Base-by-base conservation (phyloP, 2,113 vertebrate genomes). In the Hirundichthys speculiger region DNA sequence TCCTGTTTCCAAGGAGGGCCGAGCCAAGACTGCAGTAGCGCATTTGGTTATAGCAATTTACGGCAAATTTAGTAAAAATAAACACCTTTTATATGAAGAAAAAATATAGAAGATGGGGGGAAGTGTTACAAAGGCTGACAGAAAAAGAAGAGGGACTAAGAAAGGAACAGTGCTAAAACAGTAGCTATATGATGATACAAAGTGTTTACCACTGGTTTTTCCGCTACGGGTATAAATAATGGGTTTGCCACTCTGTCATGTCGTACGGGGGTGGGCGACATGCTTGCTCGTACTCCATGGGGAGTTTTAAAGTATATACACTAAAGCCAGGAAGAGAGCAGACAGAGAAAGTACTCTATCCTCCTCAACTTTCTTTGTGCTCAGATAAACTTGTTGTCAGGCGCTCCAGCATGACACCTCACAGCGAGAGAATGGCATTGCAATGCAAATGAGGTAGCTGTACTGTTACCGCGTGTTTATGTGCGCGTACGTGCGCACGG, bases 331-430 rank as follows among this genome's bases (percentile, higher is more conserved):
- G 77, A 77, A 66, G 61, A 84, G 77, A 72, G 64, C 64, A 74
- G 82, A 68, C 58, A 67, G 69, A 75, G 78, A 88, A 89, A 79
- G 80, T 79, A 75, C 82, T 87, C 83, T 46, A 84, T 90, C 89
- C 82, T 88, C 84, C 79, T 64, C 40, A 86, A 88, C 78, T 89
- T 89, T 89, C 81, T 87, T 88, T 90, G 79, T 88, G 83, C 76
- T 86, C 82, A 86, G 83, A 92, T 91, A 92, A 90, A 93, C 90
- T 92, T 91, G 85, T 93, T 92, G 88, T 91, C 85, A 83, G 82
- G 66, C 75, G 83, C 80, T 90, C 70, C 77, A 89, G 86, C 85
- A 61, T 89, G 88, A 91, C 91, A 91, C 85, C 83, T 75, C 87
- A 83, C 86, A 79, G 86, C 76, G 84, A 86, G 82, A 91, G 91